A percentile compares a stretch with the other conserved stretches of the same genome.
Conservation (phyloP, 2,888 invertebrate species). For the Clepsis dumicolana region DNA sequence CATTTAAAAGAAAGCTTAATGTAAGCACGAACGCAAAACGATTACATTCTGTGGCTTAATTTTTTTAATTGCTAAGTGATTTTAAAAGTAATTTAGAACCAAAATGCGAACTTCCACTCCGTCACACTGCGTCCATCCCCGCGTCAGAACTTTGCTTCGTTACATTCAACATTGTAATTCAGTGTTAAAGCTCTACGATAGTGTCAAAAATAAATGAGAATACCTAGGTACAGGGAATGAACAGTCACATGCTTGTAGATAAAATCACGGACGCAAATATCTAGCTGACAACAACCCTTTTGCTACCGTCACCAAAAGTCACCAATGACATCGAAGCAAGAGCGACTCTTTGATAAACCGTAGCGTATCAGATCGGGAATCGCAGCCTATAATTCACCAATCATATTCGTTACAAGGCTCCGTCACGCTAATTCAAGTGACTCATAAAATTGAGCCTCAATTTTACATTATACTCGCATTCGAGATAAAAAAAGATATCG, state of each 20-base stretch:
- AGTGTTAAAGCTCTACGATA: not conserved
- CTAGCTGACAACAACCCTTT: not conserved
- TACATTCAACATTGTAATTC: too few species aligned
- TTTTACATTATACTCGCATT: conserved; percentile 37
- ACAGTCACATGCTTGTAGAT: not conserved
- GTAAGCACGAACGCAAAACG: too few species aligned
- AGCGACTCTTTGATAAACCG: not conserved
- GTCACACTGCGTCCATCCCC: too few species aligned
- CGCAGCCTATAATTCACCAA: conserved; percentile 7
- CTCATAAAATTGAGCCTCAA: conserved; percentile 34
- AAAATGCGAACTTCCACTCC: too few species aligned
- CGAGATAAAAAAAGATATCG: conserved; percentile 40
- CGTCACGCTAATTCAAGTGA: conserved; percentile 25
- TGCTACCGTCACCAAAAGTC: not conserved
- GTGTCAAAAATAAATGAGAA: not conserved
- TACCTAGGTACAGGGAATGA: too few species aligned
- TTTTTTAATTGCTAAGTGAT: too few species aligned
- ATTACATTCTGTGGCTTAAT: too few species aligned
- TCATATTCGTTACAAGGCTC: conserved; percentile 21
- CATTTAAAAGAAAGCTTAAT: too few species aligned
- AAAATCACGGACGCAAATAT: not conserved
- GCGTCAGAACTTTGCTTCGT: too few species aligned
- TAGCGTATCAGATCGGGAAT: not conserved
- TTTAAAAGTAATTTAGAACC: too few species aligned
- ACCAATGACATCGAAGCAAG: not conserved